Evolutionary conservation across 2,797 vertebrate species (phyloP), one percentile per base, ranked within the genome.

Genomic region (Danio aesculapii): DNA sequence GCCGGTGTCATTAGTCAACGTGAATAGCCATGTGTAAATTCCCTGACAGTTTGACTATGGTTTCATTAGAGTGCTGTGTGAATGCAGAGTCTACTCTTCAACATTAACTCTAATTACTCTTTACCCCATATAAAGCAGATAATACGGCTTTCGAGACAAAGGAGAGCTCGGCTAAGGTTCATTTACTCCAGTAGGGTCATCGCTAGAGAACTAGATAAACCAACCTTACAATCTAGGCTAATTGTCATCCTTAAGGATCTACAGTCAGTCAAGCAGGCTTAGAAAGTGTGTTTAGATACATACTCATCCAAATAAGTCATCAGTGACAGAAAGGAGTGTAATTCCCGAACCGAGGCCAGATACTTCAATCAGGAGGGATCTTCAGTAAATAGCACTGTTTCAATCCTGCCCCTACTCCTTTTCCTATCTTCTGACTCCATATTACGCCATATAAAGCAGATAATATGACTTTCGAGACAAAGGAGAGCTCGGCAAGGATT

Each of bases 101-200:
- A 81, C 83, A 79, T 82, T 74, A 81, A 85, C 86, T 87, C 86
- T 90, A 92, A 93, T 93, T 92, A 92, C 89, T 90, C 90, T 89
- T 85, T 78, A 66, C 82, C 77, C 87, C 85, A 87, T 89, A 87
- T 90, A 86, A 89, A 90, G 86, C 89, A 87, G 88, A 92, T 92
- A 91, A 92, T 92, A 89, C 82, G 90, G 87, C 90, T 84, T 30
- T 85, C 90, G 90, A 91, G 92, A 89, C 92, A 91, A 91, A 90
- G 87, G 86, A 84, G 69, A 86, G 88, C 87, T 91, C 92, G 88
- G 89, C 89, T 89, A 85, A 77, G 81, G 84, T 83, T 64, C 52
- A 84, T 86, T 90, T 89, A 55, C 49, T 79, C 79, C 85, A 87
- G 78, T 71, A 86, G 83, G 88, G 74, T 88, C 72, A 88, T 81